Conservation (phyloP, 2,797 vertebrate species). For the Astyanax mexicanus region DNA sequence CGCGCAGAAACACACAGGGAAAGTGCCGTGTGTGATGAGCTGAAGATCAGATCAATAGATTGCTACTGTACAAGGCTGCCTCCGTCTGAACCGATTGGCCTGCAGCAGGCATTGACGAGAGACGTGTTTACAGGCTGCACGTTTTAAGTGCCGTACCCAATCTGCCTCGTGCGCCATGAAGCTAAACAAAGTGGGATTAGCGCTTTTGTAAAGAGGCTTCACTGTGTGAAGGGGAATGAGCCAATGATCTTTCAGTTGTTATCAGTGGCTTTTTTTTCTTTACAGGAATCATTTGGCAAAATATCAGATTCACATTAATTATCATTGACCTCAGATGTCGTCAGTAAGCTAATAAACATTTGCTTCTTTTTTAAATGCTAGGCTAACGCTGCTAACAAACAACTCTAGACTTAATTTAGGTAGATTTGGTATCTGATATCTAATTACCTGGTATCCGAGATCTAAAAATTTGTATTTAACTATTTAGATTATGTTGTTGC, state of each 20-base stretch:
- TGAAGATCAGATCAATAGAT: slow-evolving; percentile 76
- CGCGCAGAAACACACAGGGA: slow-evolving; percentile 77
- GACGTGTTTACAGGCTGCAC: slow-evolving; percentile 33
- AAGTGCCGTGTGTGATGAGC: slow-evolving; percentile 75
- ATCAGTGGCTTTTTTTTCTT: not conserved
- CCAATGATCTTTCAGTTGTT: not conserved
- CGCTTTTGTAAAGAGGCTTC: not conserved
- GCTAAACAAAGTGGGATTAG: slow-evolving; percentile 24
- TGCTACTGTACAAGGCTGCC: slow-evolving; percentile 68
- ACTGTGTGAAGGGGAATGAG: not conserved
- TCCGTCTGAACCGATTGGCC: slow-evolving; percentile 58
- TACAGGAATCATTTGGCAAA: no score
- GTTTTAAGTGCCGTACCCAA: slow-evolving; percentile 54
- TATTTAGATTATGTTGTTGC: no score
- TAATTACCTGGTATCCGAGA: no score
- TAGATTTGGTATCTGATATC: no score
- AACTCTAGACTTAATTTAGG: no score
- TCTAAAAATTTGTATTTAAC: no score
- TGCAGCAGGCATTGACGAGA: slow-evolving; percentile 48
- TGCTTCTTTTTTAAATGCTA: no score
- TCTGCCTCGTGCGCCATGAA: slow-evolving; percentile 16
- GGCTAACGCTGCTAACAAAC: no score
- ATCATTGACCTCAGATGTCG: no score
- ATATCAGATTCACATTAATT: no score
- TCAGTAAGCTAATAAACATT: no score